Evolutionary conservation across 2,888 invertebrate species (phyloP).

Genomic region (Habrosyne pyritoides): DNA sequence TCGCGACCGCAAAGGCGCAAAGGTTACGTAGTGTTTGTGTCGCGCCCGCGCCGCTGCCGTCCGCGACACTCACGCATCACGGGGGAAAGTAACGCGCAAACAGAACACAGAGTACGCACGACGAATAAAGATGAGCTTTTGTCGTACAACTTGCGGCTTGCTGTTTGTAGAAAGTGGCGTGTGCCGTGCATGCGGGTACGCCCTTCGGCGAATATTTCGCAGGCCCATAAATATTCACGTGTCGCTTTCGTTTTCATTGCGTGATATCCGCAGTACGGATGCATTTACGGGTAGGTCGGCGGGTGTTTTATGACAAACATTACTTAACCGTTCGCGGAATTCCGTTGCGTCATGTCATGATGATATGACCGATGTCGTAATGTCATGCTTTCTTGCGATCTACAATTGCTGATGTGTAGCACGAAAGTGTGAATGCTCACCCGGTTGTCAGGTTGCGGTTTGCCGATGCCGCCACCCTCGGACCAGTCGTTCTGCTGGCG

Average conservation of each 20-base stretch:
- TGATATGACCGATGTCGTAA: slow-evolving; percentile 58
- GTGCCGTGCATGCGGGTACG: slow-evolving; percentile 73
- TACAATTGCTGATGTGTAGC: slow-evolving; percentile 5
- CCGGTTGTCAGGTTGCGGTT: slow-evolving; percentile 94
- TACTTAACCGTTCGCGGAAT: slow-evolving; percentile 70
- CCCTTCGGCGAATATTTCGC: slow-evolving; percentile 81
- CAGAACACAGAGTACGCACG: slow-evolving; percentile 55
- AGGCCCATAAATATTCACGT: slow-evolving; percentile 76
- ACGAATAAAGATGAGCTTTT: slow-evolving; percentile 81
- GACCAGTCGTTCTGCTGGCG: slow-evolving; percentile 95
- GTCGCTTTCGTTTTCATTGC: slow-evolving; percentile 78
- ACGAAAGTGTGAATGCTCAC: slow-evolving; percentile 48
- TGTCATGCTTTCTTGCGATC: slow-evolving; percentile 30
- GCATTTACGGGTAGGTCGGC: slow-evolving; percentile 39
- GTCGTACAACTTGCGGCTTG: slow-evolving; percentile 47
- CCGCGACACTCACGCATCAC: slow-evolving; percentile 30
- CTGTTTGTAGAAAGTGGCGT: slow-evolving; percentile 77
- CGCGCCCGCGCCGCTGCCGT: slow-evolving; percentile 30
- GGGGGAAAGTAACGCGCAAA: slow-evolving; percentile 71
- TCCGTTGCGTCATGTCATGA: slow-evolving; percentile 49
- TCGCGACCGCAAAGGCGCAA: slow-evolving; percentile 46
- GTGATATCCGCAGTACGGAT: slow-evolving; percentile 60
- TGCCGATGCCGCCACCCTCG: slow-evolving; percentile 92
- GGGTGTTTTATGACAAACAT: slow-evolving; percentile 64
- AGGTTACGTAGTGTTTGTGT: slow-evolving; percentile 63